A percentile compares a stretch with the other conserved stretches of the same genome.
Conservation (phyloP, 2,888 invertebrate genomes). For the Caenorhabditis sp. region DNA sequence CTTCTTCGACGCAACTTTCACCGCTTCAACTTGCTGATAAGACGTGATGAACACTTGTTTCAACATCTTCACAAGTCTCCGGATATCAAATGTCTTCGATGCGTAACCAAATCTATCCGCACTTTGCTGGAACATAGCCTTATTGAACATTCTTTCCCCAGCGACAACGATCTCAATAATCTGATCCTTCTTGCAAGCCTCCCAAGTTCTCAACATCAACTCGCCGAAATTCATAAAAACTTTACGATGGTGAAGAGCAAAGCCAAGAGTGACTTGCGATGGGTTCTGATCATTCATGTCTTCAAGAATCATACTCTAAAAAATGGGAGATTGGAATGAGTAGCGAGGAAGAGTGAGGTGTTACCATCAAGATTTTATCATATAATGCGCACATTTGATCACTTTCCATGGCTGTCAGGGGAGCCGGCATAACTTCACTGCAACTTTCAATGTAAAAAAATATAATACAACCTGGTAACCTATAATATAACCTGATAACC, state of each 20-base stretch:
- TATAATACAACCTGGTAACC: too few species aligned
- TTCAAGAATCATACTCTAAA: constrained; percentile 39
- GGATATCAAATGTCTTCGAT: constrained; percentile 21
- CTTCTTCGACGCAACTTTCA: constrained; percentile 28
- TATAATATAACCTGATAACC: too few species aligned
- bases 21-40: constrained; percentile 21
- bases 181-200: constrained; percentile 61
- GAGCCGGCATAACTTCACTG: constrained; percentile 75
- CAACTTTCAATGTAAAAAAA: too few species aligned
- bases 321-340: background rate
- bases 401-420: constrained; percentile 43
- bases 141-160: constrained; percentile 56
- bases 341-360: background rate
- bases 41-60: constrained; percentile 44
- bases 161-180: constrained; percentile 60
- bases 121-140: constrained; percentile 52
- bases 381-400: constrained; percentile 21
- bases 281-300: constrained; percentile 27
- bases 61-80: constrained; percentile 39
- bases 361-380: constrained; percentile 40
- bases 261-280: constrained; percentile 36
- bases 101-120: constrained; percentile 34
- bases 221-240: constrained; percentile 72
- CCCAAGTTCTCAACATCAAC: constrained; percentile 68
- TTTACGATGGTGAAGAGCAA: constrained; percentile 70